A percentile compares a stretch with the other conserved stretches of the same genome.
Evolutionary conservation across 2,113 vertebrate genomes (phyloP).

Genomic region (Scomber colias): DNA sequence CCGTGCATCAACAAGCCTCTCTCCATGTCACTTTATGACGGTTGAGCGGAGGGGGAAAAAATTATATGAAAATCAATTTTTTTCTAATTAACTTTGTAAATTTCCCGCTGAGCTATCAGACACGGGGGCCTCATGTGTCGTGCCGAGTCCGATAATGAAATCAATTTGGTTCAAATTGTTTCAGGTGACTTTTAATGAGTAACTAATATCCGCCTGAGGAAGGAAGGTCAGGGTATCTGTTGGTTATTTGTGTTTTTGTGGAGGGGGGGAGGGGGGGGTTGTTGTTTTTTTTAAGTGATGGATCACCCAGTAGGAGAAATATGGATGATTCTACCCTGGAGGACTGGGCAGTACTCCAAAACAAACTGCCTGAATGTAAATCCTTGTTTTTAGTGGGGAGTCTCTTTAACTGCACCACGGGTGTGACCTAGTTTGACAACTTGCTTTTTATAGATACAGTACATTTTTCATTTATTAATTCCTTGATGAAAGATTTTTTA

Average conservation of each 20-base stretch:
- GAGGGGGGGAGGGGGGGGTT: too few species aligned
- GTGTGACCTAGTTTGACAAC: conserved; percentile 65
- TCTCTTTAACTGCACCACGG: conserved; percentile 66
- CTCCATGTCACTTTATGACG: conserved; percentile 28
- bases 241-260: conserved; percentile 71
- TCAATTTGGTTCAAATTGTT: conserved; percentile 86
- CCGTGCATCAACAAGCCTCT: conserved; percentile 12
- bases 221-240: conserved; percentile 83
- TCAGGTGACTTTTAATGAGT: conserved; percentile 88
- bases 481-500: conserved; percentile 10
- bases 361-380: conserved; percentile 75
- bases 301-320: conserved; percentile 73
- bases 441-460: conserved; percentile 61
- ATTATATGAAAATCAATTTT: conserved; percentile 79
- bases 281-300: conserved; percentile 66
- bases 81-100: conserved; percentile 85
- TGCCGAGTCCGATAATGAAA: conserved; percentile 85
- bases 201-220: conserved; percentile 82
- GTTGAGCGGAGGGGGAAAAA: conserved; percentile 27
- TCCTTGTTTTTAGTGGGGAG: conserved; percentile 68
- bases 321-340: conserved; percentile 68
- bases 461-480: conserved; percentile 51
- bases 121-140: conserved; percentile 59
- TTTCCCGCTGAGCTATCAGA: conserved; percentile 84
- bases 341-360: conserved; percentile 74